Evolutionary conservation across 2,113 vertebrate genomes (phyloP).

Genomic region (Dermatemys mawii): DNA sequence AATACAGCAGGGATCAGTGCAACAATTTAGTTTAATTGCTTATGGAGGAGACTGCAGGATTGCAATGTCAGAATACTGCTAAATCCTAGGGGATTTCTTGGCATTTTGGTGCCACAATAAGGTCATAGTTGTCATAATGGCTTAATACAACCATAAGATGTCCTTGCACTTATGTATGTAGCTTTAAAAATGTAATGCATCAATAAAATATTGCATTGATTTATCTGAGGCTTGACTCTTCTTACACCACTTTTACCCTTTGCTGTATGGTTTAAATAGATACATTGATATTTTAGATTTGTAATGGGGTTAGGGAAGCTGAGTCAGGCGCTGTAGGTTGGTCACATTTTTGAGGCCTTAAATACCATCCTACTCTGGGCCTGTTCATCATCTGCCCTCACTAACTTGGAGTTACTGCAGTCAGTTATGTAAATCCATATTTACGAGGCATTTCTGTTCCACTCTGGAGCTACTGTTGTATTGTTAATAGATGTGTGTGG

Average conservation of each 20-base stretch:
- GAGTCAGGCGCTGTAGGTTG: constrained; percentile 3
- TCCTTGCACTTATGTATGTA: constrained; percentile 19
- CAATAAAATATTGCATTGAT: constrained; percentile 48
- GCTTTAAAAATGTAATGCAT: constrained; percentile 26
- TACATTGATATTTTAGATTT: constrained; percentile 4
- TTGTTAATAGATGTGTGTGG: constrained; percentile 38
- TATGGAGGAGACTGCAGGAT: constrained; percentile 57
- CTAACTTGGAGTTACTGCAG: constrained; percentile 13
- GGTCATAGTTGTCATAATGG: constrained; percentile 58
- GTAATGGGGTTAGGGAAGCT: background rate
- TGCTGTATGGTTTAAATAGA: constrained; percentile 1
- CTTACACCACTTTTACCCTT: background rate
- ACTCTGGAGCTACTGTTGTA: background rate
- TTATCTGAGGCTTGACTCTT: background rate
- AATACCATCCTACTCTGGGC: background rate
- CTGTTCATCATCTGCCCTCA: constrained; percentile 27
- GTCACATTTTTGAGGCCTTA: constrained; percentile 38
- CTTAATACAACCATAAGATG: constrained; percentile 43
- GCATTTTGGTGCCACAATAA: constrained; percentile 66
- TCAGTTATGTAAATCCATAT: constrained; percentile 43
- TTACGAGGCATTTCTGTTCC: constrained; percentile 43
- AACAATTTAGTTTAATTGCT: constrained; percentile 61
- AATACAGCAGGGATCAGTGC: constrained; percentile 12
- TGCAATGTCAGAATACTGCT: constrained; percentile 58
- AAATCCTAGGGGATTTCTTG: constrained; percentile 48